A percentile compares a stretch with the other conserved stretches of the same genome.
phyloP scores from a whole-genome alignment of 2,113 vertebrate genomes.

The Seriola rivoliana region DNA sequence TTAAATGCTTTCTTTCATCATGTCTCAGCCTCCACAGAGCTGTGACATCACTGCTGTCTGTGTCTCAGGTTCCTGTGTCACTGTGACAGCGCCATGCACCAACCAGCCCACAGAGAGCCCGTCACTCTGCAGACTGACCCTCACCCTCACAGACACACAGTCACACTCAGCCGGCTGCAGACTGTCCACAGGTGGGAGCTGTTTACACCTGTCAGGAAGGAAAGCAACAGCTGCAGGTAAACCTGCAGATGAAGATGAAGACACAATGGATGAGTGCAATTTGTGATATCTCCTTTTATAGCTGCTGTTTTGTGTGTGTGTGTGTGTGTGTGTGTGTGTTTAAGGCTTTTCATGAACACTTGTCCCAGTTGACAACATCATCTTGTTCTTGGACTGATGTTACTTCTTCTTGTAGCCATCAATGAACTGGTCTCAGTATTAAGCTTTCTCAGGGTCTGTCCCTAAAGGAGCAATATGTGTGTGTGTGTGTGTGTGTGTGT shows the following conservation, averaged over 20 bases:
- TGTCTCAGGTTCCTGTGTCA: no score
- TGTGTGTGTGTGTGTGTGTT: no score
- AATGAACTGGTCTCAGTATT: not conserved
- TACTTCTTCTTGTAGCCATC: no score
- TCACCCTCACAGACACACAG: not conserved
- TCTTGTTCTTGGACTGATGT: not conserved
- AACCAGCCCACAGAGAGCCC: not conserved
- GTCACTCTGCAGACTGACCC: not conserved
- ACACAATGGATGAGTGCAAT: not conserved
- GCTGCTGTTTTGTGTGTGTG: no score
- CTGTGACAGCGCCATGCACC: not conserved
- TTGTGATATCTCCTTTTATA: no score
- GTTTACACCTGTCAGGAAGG: not conserved
- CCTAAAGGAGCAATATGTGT: no score
- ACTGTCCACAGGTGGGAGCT: constrained; percentile 1
- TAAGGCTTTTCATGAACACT: no score
- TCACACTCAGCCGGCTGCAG: not conserved
- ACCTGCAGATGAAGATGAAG: not conserved
- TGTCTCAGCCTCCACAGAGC: not conserved
- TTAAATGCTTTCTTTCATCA: no score
- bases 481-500: no score
- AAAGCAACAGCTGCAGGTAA: not conserved
- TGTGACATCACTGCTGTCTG: not conserved
- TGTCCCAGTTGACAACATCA: not conserved
- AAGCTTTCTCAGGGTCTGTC: not conserved